Conservation (phyloP, 2,113 vertebrate species). For the Eidolon helvum region DNA sequence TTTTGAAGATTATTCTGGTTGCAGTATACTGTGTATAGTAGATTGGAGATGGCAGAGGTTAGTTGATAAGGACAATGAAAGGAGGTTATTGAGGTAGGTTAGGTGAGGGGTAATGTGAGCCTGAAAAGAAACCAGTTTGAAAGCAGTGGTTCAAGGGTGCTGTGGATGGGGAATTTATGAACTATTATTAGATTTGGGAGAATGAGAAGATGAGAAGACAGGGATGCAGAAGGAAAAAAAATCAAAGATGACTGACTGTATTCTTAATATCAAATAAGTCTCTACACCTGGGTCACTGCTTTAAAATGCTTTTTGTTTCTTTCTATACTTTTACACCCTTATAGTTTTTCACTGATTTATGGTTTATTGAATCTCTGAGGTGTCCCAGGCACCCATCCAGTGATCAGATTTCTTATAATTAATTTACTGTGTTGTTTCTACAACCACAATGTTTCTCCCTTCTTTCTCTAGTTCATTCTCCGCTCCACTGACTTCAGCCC, state of each 20-base stretch:
- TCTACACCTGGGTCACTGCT: background rate
- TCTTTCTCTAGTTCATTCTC: conserved; percentile 12
- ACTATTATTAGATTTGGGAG: background rate
- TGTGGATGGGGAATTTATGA: background rate
- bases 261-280: background rate
- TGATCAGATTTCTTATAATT: conserved; percentile 18
- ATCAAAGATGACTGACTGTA: background rate
- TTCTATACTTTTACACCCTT: background rate
- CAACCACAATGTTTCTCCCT: background rate
- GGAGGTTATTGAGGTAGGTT: background rate
- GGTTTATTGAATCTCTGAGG: background rate
- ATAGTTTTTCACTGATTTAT: conserved; percentile 6
- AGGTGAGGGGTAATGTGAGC: background rate
- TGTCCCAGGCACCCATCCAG: background rate
- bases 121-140: conserved; percentile 36
- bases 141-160: background rate
- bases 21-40: background rate
- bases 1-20: background rate
- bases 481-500: background rate
- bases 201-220: background rate
- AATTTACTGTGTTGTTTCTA: conserved; percentile 9
- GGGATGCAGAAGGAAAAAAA: background rate
- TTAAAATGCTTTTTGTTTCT: conserved; percentile 22
- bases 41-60: background rate
- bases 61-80: background rate